Base-by-base conservation (phyloP, 2,797 vertebrate genomes). In the Catharus ustulatus region DNA sequence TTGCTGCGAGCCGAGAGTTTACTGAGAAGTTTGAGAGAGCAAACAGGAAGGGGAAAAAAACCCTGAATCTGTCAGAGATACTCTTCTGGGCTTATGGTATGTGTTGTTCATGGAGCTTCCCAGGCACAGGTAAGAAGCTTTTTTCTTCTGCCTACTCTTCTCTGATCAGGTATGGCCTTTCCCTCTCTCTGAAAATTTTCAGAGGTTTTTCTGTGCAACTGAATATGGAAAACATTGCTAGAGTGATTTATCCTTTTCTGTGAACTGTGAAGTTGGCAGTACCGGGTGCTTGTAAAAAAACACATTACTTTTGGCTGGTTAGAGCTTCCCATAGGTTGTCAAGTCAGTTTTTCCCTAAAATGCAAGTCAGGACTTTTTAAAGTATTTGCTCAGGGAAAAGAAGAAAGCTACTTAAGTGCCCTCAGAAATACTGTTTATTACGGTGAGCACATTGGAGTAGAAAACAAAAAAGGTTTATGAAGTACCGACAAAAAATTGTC, bases 31-130 rank as follows among this genome's bases (percentile, higher is more conserved):
- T 84, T 62, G n/a, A 32, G 54, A 21, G 34, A 45, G 61, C 86
- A 57, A 85, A 57, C 49, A 38, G 43, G 51, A 64, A 69, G 20
- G 45, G 64, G 15, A 3, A 45, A 30, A 57, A 34, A 9, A 0
- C 45, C 49, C 40, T 20, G 43, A 34, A 1, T 38, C 59, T 49
- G 0, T 46, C 1, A 0, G 62, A 64, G 51, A 38, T 24, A 40
- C 27, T 63, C 1, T 54, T 59, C 59, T 68, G 67, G 38, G 4
- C 13, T 45, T 61, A 46, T 22, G 45, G 14, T 34, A 4, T 62
- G 20, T 66, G 27, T 4, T 88, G 63, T 91, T 93, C 91, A 96
- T 96, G 96, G 93, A 92, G 52, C 36, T 89, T 38, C 46, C 30
- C 2, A 4, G 42, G 48, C 17, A 7, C 46, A 76, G 94, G 95